Percentiles rank a stretch among this genome's conserved stretches.
phyloP scores from a whole-genome alignment of 1,140 invertebrate genomes.

The Popillia japonica region DNA sequence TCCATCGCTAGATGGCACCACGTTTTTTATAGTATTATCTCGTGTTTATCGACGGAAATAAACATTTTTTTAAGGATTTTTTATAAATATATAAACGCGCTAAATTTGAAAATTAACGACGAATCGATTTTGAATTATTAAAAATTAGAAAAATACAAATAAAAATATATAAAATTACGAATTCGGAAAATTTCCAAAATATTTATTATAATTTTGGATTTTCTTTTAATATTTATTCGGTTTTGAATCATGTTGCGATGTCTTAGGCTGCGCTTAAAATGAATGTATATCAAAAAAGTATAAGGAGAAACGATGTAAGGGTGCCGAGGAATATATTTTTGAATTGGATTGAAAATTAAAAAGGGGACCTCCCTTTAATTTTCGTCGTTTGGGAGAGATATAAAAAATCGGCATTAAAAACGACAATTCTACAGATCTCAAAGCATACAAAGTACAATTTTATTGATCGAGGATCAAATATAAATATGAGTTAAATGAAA shows the following conservation, averaged over 20 bases:
- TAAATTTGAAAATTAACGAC: background rate
- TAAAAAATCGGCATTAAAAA: background rate
- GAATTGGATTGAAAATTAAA: background rate
- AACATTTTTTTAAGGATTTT: too few species aligned
- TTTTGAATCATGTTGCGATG: background rate
- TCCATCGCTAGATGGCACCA: conserved; percentile 17
- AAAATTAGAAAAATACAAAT: background rate
- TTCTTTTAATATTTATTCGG: background rate
- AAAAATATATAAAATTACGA: background rate
- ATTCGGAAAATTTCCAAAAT: background rate
- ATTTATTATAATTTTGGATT: background rate
- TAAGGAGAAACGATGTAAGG: too few species aligned
- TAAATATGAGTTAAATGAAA: background rate
- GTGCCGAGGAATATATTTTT: background rate
- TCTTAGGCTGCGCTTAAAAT: background rate
- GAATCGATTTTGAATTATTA: conserved; percentile 3
- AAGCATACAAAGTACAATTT: conserved; percentile 27
- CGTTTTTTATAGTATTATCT: conserved; percentile 15
- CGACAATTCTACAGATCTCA: conserved; percentile 25
- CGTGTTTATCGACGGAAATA: background rate
- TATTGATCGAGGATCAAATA: conserved; percentile 24
- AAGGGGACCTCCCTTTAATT: conserved; percentile 6
- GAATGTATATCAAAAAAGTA: background rate
- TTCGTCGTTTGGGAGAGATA: background rate
- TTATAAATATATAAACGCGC: background rate